Evolutionary conservation across 35 echinoderm and acorn worm species (phyloP).

Genomic region (Lytechinus variegatus): DNA sequence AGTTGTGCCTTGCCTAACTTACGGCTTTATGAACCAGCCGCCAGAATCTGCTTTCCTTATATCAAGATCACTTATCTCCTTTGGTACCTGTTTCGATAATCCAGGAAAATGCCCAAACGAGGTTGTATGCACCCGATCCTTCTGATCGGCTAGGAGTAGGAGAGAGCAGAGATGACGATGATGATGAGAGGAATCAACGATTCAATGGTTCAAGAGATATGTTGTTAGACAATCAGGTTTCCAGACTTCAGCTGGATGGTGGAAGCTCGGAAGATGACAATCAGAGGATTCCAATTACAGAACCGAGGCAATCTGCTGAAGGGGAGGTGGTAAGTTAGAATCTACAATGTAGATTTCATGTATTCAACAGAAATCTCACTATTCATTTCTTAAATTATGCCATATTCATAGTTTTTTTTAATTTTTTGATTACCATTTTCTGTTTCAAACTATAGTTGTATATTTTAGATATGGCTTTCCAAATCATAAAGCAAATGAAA

Average conservation of each 20-base stretch:
- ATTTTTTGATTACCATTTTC: too few species aligned
- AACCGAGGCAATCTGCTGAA: constrained; percentile 83
- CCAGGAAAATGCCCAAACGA: constrained; percentile 55
- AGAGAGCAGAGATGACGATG: constrained; percentile 63
- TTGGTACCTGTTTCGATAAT: background rate
- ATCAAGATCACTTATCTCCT: too few species aligned
- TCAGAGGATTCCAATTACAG: background rate
- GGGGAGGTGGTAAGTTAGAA: constrained; percentile 75
- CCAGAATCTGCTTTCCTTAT: too few species aligned
- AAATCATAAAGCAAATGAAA: too few species aligned
- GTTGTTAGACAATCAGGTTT: background rate
- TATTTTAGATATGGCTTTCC: too few species aligned
- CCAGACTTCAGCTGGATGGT: constrained; percentile 84
- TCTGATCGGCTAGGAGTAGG: constrained; percentile 57
- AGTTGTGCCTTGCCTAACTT: too few species aligned
- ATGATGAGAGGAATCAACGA: background rate
- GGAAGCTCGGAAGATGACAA: constrained; percentile 91
- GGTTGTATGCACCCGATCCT: background rate
- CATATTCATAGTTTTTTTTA: too few species aligned
- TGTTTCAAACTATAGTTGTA: too few species aligned
- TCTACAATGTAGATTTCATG: too few species aligned
- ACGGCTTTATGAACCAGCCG: too few species aligned
- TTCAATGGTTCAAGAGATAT: background rate
- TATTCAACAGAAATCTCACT: too few species aligned
- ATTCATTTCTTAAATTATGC: too few species aligned